Evolutionary conservation across 2,888 invertebrate species (phyloP), one percentile per base, ranked within the genome.

Genomic region (Perizoma flavofasciatum): DNA sequence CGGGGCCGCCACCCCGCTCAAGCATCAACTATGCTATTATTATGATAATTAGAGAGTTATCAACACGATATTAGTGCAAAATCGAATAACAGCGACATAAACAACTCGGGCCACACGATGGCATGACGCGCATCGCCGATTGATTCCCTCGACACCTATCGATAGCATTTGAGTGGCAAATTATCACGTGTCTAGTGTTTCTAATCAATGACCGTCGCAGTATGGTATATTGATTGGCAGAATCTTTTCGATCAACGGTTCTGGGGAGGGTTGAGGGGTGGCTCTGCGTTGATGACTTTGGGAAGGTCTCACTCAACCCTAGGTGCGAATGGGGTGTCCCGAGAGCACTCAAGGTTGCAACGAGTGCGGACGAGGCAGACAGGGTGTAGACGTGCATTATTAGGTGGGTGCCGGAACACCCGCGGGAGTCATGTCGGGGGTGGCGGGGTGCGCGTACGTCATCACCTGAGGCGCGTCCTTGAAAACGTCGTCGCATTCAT

Each of bases 351-450:
- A 89, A 90, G 88, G 88, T 85, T 91, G 90, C 90, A 89, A 80
- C 86, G 89, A 82, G 85, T 88, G 89, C 89, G 88, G 89, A 85
- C 86, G 82, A 82, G 85, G 91, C 77, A 92, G 92, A 92, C 92
- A 85, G 86, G 81, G 89, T 86, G 90, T 88, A 92, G 92, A 92
- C 92, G 89, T 92, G 92, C 92, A 92, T 92, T 92, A 92, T 92
- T 91, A 92, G 92, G 92, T 89, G 91, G 91, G 91, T 89, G 89
- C 88, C 86, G 89, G 85, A 88, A 88, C 88, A 86, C 87, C 88
- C 86, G 82, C 83, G 85, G 86, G 85, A 81, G 83, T 74, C 71
- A 73, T 75, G 79, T 73, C 71, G 79, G 77, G 82, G 80, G 82
- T 69, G 79, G 83, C 78, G 86, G 86, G 86, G 85, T 83, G 82